These are phyloP conservation scores for Ophion ventricosus DNA, from an alignment of 2,888 invertebrate species.

Conservation along the genomic window DNA sequence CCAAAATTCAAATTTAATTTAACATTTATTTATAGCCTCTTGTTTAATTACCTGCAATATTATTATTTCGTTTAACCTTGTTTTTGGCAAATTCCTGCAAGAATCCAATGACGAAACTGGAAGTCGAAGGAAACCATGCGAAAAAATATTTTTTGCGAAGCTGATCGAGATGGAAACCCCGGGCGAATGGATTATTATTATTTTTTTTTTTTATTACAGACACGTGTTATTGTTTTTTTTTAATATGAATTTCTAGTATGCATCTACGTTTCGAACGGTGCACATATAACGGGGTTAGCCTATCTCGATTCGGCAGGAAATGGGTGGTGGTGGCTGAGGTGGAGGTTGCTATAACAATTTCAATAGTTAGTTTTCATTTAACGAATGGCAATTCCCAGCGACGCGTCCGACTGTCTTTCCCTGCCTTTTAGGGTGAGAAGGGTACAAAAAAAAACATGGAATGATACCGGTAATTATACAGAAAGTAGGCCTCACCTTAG, in stretches of 20 bases:
- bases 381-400: constrained; percentile 1
- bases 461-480: too few relatives aligned
- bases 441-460: neutral
- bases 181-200: neutral
- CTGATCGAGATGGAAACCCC: constrained; percentile 50
- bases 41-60: constrained; percentile 32
- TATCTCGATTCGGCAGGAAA: constrained; percentile 55
- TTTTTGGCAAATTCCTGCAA: neutral
- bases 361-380: constrained; percentile 25
- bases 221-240: neutral
- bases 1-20: constrained; percentile 16
- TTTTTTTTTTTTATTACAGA: neutral
- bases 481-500: too few relatives aligned
- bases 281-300: constrained; percentile 19
- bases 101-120: neutral
- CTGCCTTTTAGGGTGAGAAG: neutral
- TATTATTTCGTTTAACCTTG: neutral
- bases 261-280: constrained; percentile 9
- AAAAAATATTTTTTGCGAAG: constrained; percentile 36
- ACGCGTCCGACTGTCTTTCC: constrained; percentile 41
- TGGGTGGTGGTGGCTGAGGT: constrained; percentile 75
- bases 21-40: constrained; percentile 17
- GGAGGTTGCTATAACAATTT: constrained; percentile 72
- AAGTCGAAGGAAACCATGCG: constrained; percentile 36
- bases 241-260: neutral